Evolutionary conservation across 23 tunicate species (phyloP), one percentile per base, ranked within the genome.

Genomic region (Pegea sp.): DNA sequence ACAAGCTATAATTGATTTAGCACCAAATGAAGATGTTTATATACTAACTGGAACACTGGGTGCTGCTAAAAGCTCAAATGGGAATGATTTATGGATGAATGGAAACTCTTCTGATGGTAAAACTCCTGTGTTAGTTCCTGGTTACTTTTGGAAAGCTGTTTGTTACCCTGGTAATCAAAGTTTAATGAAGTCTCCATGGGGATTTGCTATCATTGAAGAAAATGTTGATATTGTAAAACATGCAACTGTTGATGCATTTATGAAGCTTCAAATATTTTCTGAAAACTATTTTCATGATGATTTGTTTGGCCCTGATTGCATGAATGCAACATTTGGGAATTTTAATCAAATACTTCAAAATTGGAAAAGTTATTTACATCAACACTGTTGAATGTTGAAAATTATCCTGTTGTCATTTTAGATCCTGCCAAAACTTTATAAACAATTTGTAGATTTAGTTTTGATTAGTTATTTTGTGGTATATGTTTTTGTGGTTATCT

Each of bases 131-230:
- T 72, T 67, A 54, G 77, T 78, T 21, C 98, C 98, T 6, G 81
- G 69, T 23, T 77, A 58, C 61, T 89, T 77, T 57, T 89, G 98
- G 98, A 89, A 89, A 52, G 91, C 91, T 1, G 80, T 76, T 43
- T 89, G 98, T 55, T 89, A 89, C 60, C 95, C 95, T 43, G 95
- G 95, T 18, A 71, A 66, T 61, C 19, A 52, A 5, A 31, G 46
- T 26, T 27, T 48, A 20, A 30, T 31, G 4, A 68, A 28, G 44
- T 24, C 49, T 7, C 64, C 95, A 27, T 84, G 95, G 95, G 76
- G 58, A 5, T 73, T 58, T 68, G 95, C 84, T 1, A 63, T 84
- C 13, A 57, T 84, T 3, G 59, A 74, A 46, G 26, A 68, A 43
- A 84, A 84, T 58, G 67, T 34, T 7, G 49, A 71, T 27, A 32